phyloP scores from a whole-genome alignment of 2,797 vertebrate species.

The Halcyon smyrnensis region DNA sequence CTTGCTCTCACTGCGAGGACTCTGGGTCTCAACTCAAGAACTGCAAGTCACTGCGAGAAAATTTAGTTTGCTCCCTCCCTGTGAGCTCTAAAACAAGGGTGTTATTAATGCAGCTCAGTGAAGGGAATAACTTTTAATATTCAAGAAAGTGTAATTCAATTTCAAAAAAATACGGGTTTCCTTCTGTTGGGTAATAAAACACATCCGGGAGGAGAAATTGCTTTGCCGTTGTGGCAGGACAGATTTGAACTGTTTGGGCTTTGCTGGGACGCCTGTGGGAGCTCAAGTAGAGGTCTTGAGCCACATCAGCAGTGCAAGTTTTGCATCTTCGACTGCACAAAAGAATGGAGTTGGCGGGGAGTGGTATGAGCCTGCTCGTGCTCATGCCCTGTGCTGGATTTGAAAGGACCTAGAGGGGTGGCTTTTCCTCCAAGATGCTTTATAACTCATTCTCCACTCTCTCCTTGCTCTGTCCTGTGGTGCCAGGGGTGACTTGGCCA shows the following conservation, averaged over 20 bases:
- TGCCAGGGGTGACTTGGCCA: background rate
- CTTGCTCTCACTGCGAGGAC: fast-evolving
- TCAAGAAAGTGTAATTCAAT: conserved; percentile 19
- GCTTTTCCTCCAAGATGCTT: background rate
- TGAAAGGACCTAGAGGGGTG: background rate
- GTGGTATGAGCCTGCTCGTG: fast-evolving
- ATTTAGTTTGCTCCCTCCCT: background rate
- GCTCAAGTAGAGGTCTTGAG: background rate
- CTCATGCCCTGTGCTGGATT: fast-evolving
- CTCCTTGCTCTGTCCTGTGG: fast-evolving
- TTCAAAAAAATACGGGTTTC: background rate
- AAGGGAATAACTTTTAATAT: conserved; percentile 7
- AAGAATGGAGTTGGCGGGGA: background rate
- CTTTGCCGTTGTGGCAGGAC: background rate
- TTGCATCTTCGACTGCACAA: fast-evolving
- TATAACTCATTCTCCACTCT: fast-evolving
- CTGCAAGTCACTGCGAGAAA: background rate
- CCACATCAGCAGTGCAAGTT: fast-evolving
- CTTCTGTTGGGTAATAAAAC: background rate
- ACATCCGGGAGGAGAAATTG: background rate
- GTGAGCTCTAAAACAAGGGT: background rate
- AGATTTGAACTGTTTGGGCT: background rate
- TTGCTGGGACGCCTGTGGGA: background rate
- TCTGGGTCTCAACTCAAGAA: background rate
- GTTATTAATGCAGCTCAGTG: background rate